Conservation (phyloP, 2,888 invertebrate species). For the Aethes cnicana region DNA sequence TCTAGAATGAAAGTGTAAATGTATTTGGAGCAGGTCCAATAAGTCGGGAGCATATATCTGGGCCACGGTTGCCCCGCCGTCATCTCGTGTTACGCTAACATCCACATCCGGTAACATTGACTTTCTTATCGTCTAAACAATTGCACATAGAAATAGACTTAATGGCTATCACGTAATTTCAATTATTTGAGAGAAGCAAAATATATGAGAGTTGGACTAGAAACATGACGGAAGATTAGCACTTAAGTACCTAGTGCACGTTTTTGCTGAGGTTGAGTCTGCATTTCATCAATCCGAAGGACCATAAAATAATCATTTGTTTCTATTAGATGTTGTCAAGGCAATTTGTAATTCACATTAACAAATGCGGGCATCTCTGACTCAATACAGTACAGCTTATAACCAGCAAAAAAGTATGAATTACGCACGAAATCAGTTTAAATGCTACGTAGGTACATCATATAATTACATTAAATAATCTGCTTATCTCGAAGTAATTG, state of each 20-base stretch:
- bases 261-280: no score
- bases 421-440: no score
- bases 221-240: background rate
- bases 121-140: conserved; percentile 74
- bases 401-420: no score
- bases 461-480: background rate
- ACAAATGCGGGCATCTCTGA: background rate
- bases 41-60: conserved; percentile 67
- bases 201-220: background rate
- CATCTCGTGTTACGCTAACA: conserved; percentile 68
- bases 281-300: no score
- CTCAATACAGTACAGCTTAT: no score
- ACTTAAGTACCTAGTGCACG: no score
- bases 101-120: conserved; percentile 78
- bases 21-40: conserved; percentile 73
- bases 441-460: background rate
- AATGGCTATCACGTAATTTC: conserved; percentile 47
- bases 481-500: no score
- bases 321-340: conserved; percentile 3
- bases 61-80: conserved; percentile 71
- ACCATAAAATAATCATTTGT: background rate
- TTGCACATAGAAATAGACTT: conserved; percentile 60
- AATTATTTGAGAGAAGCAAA: conserved; percentile 32
- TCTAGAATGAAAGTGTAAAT: conserved; percentile 67
- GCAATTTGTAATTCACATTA: background rate